Evolutionary conservation across 2,797 vertebrate species (phyloP), one percentile per base, ranked within the genome.

Genomic region (Cirrhinus molitorella): DNA sequence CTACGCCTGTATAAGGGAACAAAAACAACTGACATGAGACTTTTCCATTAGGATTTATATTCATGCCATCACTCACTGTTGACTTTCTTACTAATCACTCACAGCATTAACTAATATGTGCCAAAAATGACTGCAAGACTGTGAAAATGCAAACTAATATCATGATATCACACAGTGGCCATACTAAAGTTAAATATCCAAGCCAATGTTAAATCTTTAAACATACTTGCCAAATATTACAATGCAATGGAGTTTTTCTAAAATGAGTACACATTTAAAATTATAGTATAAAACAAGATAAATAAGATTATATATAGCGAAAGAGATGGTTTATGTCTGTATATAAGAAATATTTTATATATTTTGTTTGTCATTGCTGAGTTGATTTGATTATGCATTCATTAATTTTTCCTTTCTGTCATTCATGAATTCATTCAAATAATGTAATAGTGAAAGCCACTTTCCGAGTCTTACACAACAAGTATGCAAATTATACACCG

Each of bases 1-100:
- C 94, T 2, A 92, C 94, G 2, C 93, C 94, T 8, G 92, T 95
- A 71, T 95, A 89, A 90, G 12, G 51, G 40, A n/a, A 28, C 51
- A 65, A 3, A 72, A 31, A 65, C n/a, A 43, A 34, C 31, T 61
- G 43, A 63, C 47, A 23, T 16, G 51, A 40, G 19, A 75, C 23
- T 73, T 28, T 49, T 57, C 83, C 72, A 61, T 84, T 85, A 34
- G 31, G 57, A 88, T 66, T 51, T 51, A 66, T 49, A 66, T 49
- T 72, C 43, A 79, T 80, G 84, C 71, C 79, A 53, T 81, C 66
- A 77, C 12, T 83, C 59, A 71, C 28, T 57, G 53, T 59, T 82
- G 12, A 78, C 43, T 68, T 79, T 81, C 28, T 14, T 76, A 76
- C 71, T 53, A 65, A 63, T 68, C 49, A 49, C 25, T n/a, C n/a